Evolutionary conservation across 2,888 invertebrate species (phyloP).

Genomic region (Pseudanteris insignis): DNA sequence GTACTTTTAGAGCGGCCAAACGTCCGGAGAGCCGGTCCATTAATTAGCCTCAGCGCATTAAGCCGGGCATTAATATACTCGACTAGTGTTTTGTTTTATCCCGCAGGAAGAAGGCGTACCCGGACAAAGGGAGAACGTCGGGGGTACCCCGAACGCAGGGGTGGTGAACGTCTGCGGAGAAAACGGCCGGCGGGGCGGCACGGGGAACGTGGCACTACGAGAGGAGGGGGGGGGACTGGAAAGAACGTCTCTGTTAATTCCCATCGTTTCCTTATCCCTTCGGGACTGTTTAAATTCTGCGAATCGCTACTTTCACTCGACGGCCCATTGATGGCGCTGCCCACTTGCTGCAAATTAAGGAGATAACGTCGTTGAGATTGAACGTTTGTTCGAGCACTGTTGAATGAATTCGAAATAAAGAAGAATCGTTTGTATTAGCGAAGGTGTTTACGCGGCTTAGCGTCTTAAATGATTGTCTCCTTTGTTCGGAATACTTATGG

Average conservation of each 20-base stretch:
- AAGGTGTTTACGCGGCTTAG: too few relatives aligned
- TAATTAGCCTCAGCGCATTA: slow-evolving; percentile 66
- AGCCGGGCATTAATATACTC: slow-evolving; percentile 67
- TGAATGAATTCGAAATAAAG: background rate
- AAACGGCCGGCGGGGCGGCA: background rate
- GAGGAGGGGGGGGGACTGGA: too few relatives aligned
- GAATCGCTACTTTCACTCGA: slow-evolving; percentile 53
- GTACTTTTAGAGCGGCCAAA: slow-evolving; percentile 55
- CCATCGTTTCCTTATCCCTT: slow-evolving; percentile 57
- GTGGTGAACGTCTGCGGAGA: slow-evolving; percentile 45
- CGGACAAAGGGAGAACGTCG: slow-evolving; percentile 42
- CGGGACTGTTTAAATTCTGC: slow-evolving; percentile 65
- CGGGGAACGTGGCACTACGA: too few relatives aligned
- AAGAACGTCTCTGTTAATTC: slow-evolving; percentile 49
- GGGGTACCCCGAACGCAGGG: slow-evolving; percentile 42
- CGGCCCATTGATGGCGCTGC: slow-evolving; percentile 39
- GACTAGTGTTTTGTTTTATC: slow-evolving; percentile 66
- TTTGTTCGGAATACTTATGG: too few relatives aligned
- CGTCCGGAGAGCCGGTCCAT: slow-evolving; percentile 64
- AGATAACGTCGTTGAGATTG: slow-evolving; percentile 50
- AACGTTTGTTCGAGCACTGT: background rate
- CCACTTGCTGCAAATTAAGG: slow-evolving; percentile 54
- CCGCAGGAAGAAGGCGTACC: slow-evolving; percentile 63
- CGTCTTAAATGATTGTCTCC: too few relatives aligned
- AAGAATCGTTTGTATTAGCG: too few relatives aligned